phyloP scores from a whole-genome alignment of 2,797 vertebrate species.

The Decapterus maruadsi region DNA sequence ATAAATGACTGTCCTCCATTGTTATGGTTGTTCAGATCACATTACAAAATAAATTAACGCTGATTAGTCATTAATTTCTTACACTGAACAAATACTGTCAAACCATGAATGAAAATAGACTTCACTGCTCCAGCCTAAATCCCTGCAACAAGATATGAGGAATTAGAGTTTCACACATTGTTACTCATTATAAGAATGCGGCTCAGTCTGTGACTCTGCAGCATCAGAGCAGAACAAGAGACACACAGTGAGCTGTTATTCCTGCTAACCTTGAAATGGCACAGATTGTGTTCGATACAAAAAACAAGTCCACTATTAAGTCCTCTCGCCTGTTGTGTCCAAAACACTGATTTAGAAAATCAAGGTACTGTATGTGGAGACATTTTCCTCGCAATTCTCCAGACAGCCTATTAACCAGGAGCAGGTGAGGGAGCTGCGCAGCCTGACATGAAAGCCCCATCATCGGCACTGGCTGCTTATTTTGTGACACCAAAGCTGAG shows the following conservation, averaged over 20 bases:
- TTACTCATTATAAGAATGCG: not conserved
- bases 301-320: slow-evolving; percentile 1
- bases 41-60: not conserved
- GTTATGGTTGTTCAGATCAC: not conserved
- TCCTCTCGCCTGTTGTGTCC: slow-evolving; percentile 6
- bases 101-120: not conserved
- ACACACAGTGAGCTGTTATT: not conserved
- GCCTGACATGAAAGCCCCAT: not conserved
- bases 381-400: not conserved
- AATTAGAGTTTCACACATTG: not conserved
- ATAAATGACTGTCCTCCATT: not conserved
- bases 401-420: not conserved
- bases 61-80: not conserved
- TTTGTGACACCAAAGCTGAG: not conserved
- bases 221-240: not conserved
- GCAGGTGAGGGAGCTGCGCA: not conserved
- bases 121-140: not conserved
- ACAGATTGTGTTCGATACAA: slow-evolving; percentile 1
- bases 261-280: slow-evolving; percentile 27
- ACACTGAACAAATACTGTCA: not conserved
- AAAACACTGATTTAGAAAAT: slow-evolving; percentile 20
- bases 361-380: not conserved
- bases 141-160: not conserved
- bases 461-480: slow-evolving; percentile 24
- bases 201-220: not conserved